Base-by-base conservation (phyloP, 2,888 invertebrate genomes). In the Metopia argyrocephala region DNA sequence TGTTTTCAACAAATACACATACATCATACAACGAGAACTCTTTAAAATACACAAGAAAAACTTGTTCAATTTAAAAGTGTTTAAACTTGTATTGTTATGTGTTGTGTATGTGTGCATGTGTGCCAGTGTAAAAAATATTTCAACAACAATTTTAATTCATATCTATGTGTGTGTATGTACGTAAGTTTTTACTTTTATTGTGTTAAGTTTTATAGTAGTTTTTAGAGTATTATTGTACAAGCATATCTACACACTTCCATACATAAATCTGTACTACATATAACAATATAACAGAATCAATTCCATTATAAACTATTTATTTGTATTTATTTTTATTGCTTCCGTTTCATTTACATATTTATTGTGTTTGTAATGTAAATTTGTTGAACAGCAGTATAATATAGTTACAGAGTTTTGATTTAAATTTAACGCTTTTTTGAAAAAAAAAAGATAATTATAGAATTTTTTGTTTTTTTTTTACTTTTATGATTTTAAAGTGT, bases 271-370 rank as follows among this genome's bases (percentile, higher is more conserved):
- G n/a, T n/a, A n/a, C n/a, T n/a, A n/a, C n/a, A n/a, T n/a, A n/a
- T n/a, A n/a, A n/a, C n/a, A n/a, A n/a, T n/a, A n/a, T n/a, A n/a
- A n/a, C n/a, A n/a, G n/a, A n/a, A n/a, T n/a, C n/a, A n/a, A n/a
- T n/a, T n/a, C n/a, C n/a, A 65, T 46, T 46, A 48, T 21, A 66
- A 61, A 38, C 52, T 68, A 64, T 78, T 78, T 66, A 76, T 70
- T 70, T 56, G 50, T 70, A 65, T 78, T 59, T 78, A 71, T 71
- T 78, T 56, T 52, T 50, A 59, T 46, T 12, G 61, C 25, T 76
- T 52, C 50, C 59, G 31, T 48, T 52, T 71, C 57, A 56, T 62
- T 31, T 57, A 64, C 38, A 21, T 57, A 27, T 59, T 59, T 31
- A 31, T 38, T 38, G 38, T 38, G 15, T 38, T 38, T 38, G 38